phyloP scores from a whole-genome alignment of 1,140 invertebrate genomes.

The Drosophila rhopaloa region DNA sequence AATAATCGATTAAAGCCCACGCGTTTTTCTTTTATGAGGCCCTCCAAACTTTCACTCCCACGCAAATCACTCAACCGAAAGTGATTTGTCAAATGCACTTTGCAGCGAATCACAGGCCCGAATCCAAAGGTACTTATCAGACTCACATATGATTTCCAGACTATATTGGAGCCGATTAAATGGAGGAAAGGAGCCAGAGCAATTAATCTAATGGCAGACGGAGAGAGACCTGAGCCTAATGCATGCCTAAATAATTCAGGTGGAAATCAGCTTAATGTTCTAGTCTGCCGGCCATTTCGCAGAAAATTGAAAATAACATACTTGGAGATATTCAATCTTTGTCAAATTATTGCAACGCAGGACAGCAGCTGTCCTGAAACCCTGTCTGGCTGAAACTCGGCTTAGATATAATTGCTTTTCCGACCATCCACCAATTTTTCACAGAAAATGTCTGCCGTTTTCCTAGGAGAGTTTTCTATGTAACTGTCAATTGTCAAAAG shows the following conservation, averaged over 20 bases:
- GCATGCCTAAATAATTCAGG: constrained; percentile 42
- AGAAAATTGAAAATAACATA: constrained; percentile 53
- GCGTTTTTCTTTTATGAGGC: too few relatives aligned
- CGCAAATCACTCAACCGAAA: constrained; percentile 11
- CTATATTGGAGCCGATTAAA: constrained; percentile 14
- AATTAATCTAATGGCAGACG: constrained; percentile 50
- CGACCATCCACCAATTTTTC: constrained; percentile 29
- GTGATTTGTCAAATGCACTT: constrained; percentile 27
- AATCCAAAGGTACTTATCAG: constrained; percentile 16
- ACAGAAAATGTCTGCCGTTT: constrained; percentile 15
- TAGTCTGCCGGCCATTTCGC: constrained; percentile 16
- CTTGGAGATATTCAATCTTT: constrained; percentile 53
- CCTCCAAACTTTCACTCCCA: constrained; percentile 5
- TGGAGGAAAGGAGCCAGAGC: constrained; percentile 11
- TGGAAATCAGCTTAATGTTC: constrained; percentile 38
- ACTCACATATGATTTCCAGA: constrained; percentile 5
- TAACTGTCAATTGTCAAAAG: constrained; percentile 65
- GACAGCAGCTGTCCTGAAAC: constrained; percentile 22
- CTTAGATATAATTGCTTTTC: constrained; percentile 50
- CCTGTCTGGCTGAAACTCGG: constrained; percentile 22
- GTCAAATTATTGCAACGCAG: constrained; percentile 44
- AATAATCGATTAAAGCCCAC: too few relatives aligned
- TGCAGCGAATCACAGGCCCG: background rate
- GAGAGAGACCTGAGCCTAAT: constrained; percentile 22
- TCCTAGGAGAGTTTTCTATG: constrained; percentile 31